Percentiles rank a stretch among this genome's conserved stretches.
Evolutionary conservation across 2,113 vertebrate species (phyloP).

Genomic region (Saccopteryx leptura): DNA sequence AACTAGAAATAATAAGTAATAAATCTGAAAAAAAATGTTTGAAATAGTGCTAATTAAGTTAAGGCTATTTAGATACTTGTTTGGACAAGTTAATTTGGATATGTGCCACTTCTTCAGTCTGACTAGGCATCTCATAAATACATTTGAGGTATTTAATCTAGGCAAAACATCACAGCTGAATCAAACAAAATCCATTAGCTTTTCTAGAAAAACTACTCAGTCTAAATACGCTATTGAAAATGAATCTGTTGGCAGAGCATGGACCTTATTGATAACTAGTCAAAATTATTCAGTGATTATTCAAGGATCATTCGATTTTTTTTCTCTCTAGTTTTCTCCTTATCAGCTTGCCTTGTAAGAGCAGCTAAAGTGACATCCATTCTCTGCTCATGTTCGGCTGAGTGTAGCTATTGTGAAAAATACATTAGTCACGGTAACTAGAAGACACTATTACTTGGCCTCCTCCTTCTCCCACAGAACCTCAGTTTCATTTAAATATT

Average conservation of each 20-base stretch:
- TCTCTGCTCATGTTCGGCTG: background rate
- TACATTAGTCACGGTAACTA: background rate
- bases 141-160: constrained; percentile 1
- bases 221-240: constrained; percentile 34
- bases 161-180: constrained; percentile 6
- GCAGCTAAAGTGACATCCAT: background rate
- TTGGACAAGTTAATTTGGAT: constrained; percentile 56
- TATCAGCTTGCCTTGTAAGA: background rate
- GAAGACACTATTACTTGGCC: background rate
- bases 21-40: background rate
- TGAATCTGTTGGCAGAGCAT: background rate
- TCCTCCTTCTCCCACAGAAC: background rate
- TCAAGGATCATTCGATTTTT: background rate
- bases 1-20: constrained; percentile 48
- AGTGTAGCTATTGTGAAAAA: constrained; percentile 12
- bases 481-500: constrained; percentile 16
- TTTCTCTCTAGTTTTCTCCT: background rate
- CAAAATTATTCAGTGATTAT: background rate
- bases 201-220: constrained; percentile 30
- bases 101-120: background rate
- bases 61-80: constrained; percentile 51
- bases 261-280: background rate
- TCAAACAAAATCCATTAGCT: constrained; percentile 45
- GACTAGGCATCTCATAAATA: constrained; percentile 48
- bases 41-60: constrained; percentile 58